These are phyloP conservation scores for Zaprionus taronus DNA, from an alignment of 1,140 invertebrate genomes.

Conservation along the genomic window DNA sequence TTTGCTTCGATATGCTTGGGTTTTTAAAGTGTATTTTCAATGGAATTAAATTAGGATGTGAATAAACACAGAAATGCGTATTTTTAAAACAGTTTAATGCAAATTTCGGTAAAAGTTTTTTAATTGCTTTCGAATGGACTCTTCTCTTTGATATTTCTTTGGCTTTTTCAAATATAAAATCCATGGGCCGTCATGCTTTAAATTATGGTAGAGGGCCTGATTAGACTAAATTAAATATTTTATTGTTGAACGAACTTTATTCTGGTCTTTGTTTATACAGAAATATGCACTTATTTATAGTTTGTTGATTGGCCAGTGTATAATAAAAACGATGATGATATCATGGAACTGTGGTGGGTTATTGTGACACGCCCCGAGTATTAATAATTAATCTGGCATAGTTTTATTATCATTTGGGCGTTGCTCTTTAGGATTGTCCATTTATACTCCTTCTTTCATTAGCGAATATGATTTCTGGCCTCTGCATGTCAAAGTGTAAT, in stretches of 20 bases:
- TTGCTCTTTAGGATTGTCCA: constrained; percentile 16
- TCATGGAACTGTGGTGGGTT: constrained; percentile 24
- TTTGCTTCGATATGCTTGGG: not conserved
- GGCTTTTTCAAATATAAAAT: not conserved
- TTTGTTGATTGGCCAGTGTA: constrained; percentile 1
- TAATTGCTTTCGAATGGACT: not conserved
- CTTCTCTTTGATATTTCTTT: not conserved
- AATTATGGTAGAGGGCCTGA: constrained; percentile 9
- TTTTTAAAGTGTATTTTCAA: constrained; percentile 4
- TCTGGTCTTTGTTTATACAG: constrained; percentile 10
- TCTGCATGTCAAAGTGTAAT: constrained; percentile 40
- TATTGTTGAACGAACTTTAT: not conserved
- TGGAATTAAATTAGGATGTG: not conserved
- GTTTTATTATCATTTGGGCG: constrained; percentile 25
- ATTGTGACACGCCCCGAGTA: constrained; percentile 6
- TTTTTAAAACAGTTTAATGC: not conserved
- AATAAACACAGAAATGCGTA: not conserved
- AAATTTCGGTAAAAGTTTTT: not conserved
- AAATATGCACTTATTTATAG: not conserved
- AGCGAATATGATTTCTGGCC: not conserved
- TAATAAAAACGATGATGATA: constrained; percentile 31
- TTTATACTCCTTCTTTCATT: not conserved
- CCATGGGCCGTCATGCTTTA: constrained; percentile 9
- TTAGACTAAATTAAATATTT: constrained; percentile 18
- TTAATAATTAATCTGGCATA: constrained; percentile 24